A percentile compares a stretch with the other conserved stretches of the same genome.
Conservation (phyloP, 2,888 invertebrate species). For the Bombyx huttoni region DNA sequence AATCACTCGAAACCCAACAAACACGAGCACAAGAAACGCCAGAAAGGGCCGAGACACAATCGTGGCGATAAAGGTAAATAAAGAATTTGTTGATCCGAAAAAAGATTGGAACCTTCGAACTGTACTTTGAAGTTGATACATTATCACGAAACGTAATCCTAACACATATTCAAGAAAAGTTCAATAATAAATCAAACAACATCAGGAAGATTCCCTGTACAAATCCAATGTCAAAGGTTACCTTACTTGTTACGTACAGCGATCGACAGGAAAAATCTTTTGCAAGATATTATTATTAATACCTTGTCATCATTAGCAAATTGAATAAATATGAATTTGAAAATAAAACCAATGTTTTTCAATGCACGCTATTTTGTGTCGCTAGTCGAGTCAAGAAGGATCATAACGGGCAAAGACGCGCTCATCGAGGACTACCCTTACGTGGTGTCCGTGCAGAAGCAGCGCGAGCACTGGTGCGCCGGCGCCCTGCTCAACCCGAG, state of each 20-base stretch:
- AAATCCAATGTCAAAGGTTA: too few relatives aligned
- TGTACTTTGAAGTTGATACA: too few relatives aligned
- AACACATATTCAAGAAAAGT: too few relatives aligned
- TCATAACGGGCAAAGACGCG: slow-evolving; percentile 43
- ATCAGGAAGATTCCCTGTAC: too few relatives aligned
- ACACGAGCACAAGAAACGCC: background rate
- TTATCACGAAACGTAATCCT: too few relatives aligned
- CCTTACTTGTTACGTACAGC: too few relatives aligned
- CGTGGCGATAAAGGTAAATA: too few relatives aligned
- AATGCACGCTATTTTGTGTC: background rate
- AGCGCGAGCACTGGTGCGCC: slow-evolving; percentile 48
- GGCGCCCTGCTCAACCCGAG: slow-evolving; percentile 51
- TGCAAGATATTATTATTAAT: too few relatives aligned
- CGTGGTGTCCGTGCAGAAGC: slow-evolving; percentile 52
- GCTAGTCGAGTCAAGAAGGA: slow-evolving; percentile 24
- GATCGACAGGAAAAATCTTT: too few relatives aligned
- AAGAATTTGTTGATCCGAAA: too few relatives aligned
- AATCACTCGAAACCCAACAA: background rate
- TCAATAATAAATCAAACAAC: too few relatives aligned
- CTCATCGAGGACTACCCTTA: slow-evolving; percentile 50
- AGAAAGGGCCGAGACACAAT: background rate
- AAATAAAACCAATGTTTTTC: background rate
- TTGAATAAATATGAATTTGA: background rate
- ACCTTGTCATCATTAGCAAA: background rate
- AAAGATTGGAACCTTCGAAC: too few relatives aligned